phyloP scores from a whole-genome alignment of 2,113 vertebrate genomes.

The Scolopax mira region DNA sequence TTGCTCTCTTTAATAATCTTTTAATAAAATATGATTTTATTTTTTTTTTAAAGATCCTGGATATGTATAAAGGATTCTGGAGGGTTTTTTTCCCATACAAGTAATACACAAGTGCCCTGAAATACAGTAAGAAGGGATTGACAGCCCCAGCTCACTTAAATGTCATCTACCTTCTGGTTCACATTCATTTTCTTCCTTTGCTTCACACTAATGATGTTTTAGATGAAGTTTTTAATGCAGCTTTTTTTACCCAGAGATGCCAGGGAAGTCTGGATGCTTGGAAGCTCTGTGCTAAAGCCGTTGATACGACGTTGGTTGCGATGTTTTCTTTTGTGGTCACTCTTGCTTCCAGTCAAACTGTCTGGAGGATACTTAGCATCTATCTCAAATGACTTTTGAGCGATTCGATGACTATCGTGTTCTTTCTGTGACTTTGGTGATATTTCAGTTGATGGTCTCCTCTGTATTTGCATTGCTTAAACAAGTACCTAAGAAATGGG shows the following conservation, averaged over 20 bases:
- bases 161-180: not conserved
- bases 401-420: fast-evolving
- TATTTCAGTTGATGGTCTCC: not conserved
- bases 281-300: not conserved
- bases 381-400: not conserved
- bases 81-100: fast-evolving
- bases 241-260: not conserved
- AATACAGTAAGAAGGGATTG: not conserved
- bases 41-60: not conserved
- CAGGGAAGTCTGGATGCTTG: not conserved
- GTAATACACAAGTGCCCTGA: not conserved
- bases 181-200: fast-evolving
- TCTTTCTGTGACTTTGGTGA: not conserved
- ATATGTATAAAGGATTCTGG: not conserved
- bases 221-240: not conserved
- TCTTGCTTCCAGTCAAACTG: not conserved
- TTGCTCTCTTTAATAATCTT: not conserved
- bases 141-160: fast-evolving
- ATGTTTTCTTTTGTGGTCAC: not conserved
- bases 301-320: fast-evolving
- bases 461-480: not conserved
- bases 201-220: fast-evolving
- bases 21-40: too few species aligned
- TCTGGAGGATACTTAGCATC: not conserved
- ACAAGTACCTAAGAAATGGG: not conserved